phyloP scores from a whole-genome alignment of 2,888 invertebrate genomes.

The Meloe dianella region DNA sequence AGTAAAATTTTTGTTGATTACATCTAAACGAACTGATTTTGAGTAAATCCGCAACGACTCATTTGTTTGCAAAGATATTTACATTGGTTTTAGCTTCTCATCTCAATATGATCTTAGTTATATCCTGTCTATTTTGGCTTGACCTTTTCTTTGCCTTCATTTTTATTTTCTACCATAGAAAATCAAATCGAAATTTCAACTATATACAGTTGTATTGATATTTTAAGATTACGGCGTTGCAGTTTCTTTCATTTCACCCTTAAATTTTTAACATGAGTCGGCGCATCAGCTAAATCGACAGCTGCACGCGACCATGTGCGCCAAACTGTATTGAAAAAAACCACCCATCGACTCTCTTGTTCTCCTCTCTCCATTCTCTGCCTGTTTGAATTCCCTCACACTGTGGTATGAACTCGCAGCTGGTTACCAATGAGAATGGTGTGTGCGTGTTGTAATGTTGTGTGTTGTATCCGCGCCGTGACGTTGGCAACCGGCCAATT shows the following conservation, averaged over 20 bases:
- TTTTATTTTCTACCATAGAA: too few relatives aligned
- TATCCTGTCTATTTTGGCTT: too few relatives aligned
- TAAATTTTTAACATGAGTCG: not conserved
- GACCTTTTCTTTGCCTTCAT: too few relatives aligned
- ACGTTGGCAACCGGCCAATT: slow-evolving; percentile 9
- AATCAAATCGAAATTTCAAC: too few relatives aligned
- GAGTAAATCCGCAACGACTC: too few relatives aligned
- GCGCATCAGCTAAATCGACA: not conserved
- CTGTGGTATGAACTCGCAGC: not conserved
- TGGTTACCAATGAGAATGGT: not conserved
- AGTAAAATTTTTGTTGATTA: too few relatives aligned
- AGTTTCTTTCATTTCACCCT: not conserved
- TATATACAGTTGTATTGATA: too few relatives aligned
- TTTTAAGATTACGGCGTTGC: not conserved
- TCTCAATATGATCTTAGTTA: too few relatives aligned
- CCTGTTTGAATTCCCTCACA: not conserved
- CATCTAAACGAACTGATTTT: too few relatives aligned
- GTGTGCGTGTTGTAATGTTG: slow-evolving; percentile 4
- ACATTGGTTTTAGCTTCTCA: too few relatives aligned
- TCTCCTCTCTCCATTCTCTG: not conserved
- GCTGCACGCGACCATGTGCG: not conserved
- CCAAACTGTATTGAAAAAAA: too few relatives aligned
- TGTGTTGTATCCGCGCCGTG: slow-evolving; percentile 5
- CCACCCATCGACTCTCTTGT: not conserved
- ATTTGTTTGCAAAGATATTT: too few relatives aligned